Percentiles rank a stretch among this genome's conserved stretches.
These are phyloP conservation scores for Protaetia brevitarsis DNA, from an alignment of 1,140 invertebrate genomes.

Conservation along the genomic window DNA sequence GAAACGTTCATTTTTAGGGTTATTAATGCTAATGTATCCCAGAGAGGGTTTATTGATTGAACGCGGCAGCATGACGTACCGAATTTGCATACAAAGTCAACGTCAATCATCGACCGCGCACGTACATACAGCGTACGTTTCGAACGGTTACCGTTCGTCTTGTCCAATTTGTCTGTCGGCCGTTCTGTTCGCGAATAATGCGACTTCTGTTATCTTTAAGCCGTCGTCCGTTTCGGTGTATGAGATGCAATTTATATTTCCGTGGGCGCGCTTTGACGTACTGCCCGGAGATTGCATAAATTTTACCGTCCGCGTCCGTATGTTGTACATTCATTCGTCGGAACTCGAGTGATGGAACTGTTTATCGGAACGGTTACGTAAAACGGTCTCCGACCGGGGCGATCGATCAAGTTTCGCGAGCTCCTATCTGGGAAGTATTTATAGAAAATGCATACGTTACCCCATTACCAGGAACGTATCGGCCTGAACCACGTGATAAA, in stretches of 20 bases:
- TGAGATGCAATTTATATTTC: constrained; percentile 11
- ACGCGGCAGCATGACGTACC: background rate
- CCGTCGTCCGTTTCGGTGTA: constrained; percentile 3
- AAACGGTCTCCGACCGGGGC: too few species aligned
- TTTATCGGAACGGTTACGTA: background rate
- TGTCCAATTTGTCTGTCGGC: constrained; percentile 11
- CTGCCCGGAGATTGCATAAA: background rate
- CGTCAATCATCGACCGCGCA: background rate
- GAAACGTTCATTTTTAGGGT: constrained; percentile 10
- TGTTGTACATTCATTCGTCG: background rate
- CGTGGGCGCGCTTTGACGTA: constrained; percentile 14
- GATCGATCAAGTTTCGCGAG: too few species aligned
- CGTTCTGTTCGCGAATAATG: constrained; percentile 1
- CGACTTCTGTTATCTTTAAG: constrained; percentile 17
- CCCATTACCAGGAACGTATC: too few species aligned
- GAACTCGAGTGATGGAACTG: background rate
- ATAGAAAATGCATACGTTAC: too few species aligned
- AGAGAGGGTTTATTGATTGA: constrained; percentile 9
- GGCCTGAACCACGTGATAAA: too few species aligned
- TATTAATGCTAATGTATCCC: constrained; percentile 15
- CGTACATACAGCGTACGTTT: too few species aligned
- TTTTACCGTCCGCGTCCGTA: background rate
- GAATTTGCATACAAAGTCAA: constrained; percentile 15
- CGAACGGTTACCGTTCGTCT: background rate
- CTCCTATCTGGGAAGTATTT: too few species aligned